Conservation (phyloP, 2,888 invertebrate genomes). For the Lithophane socia region DNA sequence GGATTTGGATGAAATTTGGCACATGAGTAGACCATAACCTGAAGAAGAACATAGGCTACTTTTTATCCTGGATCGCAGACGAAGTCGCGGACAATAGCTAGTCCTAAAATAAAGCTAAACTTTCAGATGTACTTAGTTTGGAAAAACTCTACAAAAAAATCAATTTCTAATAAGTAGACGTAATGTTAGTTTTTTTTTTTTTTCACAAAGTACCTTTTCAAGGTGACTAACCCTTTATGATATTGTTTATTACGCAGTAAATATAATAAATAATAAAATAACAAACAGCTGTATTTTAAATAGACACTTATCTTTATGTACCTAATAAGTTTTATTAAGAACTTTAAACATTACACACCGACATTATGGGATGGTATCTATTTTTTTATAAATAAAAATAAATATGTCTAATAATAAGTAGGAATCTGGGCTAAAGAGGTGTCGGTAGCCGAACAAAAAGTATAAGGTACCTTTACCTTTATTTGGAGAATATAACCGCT, state of each 20-base stretch:
- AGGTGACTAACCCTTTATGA: not conserved
- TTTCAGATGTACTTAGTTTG: no score
- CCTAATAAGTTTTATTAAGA: not conserved
- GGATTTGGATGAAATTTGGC: no score
- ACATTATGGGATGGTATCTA: not conserved
- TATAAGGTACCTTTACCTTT: not conserved
- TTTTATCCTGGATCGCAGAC: no score
- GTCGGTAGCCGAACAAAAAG: not conserved
- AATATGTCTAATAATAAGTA: conserved; percentile 10
- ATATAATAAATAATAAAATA: no score
- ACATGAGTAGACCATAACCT: no score
- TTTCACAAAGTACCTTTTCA: no score
- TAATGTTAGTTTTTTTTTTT: no score
- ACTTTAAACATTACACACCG: conserved; percentile 27
- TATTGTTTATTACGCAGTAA: conserved; percentile 42
- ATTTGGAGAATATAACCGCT: not conserved
- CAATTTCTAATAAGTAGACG: no score
- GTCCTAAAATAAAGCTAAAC: no score
- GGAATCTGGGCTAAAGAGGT: not conserved
- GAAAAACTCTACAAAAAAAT: no score
- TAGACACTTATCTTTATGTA: conserved; percentile 37
- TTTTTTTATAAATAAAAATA: conserved; percentile 1
- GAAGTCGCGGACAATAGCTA: no score
- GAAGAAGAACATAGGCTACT: no score
- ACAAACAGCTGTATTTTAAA: conserved; percentile 43